Evolutionary conservation across 2,113 vertebrate species (phyloP).

Genomic region (Merops nubicus): DNA sequence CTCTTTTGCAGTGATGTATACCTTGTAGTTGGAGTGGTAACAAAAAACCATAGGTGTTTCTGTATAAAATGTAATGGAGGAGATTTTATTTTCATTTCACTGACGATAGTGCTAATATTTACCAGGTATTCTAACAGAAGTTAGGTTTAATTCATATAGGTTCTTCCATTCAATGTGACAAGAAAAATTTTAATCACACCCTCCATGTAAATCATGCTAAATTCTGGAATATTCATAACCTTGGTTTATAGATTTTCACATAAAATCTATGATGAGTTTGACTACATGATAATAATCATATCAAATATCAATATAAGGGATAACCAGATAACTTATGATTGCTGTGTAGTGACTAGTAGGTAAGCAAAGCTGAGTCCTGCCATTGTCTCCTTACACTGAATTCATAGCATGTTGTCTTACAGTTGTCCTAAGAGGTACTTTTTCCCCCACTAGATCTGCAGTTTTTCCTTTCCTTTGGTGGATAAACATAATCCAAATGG

Average conservation of each 20-base stretch:
- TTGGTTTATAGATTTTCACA: not conserved
- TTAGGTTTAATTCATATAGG: not conserved
- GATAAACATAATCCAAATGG: not conserved
- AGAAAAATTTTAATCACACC: not conserved
- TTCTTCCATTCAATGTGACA: not conserved
- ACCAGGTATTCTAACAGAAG: not conserved
- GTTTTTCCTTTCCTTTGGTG: not conserved
- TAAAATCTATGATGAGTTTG: not conserved
- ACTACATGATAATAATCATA: no score
- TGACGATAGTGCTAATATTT: not conserved
- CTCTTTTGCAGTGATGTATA: not conserved
- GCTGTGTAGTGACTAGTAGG: no score
- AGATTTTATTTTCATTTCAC: not conserved
- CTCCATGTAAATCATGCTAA: not conserved
- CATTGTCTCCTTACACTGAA: not conserved
- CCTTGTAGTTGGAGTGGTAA: not conserved
- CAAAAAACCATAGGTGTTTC: not conserved
- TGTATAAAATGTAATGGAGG: not conserved
- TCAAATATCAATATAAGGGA: not conserved
- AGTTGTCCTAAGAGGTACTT: not conserved
- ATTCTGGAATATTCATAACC: not conserved
- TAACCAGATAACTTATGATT: not conserved
- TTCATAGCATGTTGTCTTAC: accelerated
- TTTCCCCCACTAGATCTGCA: no score
- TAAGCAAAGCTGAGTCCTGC: not conserved